Base-by-base conservation (phyloP, 1,140 invertebrate species). In the Manduca sexta region DNA sequence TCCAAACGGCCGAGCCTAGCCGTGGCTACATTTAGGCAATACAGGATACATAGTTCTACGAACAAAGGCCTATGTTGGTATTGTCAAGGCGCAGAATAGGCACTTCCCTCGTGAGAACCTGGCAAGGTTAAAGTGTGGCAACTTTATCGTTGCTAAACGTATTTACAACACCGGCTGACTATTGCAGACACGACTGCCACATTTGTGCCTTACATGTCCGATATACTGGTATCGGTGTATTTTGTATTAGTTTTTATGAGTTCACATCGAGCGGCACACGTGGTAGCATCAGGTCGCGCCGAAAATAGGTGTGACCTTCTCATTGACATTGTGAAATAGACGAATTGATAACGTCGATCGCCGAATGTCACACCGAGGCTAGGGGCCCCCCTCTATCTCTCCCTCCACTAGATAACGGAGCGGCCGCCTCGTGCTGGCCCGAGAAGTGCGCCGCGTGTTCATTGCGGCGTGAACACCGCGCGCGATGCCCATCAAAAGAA, bases 261-360 rank as follows among this genome's bases (percentile, higher is more conserved):
- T 30, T 46, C 41, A 6, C 14, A 39, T 58, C 26, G 10, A n/a
- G 41, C 41, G 30, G 56, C 47, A 67, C 64, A 67, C 58, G 62
- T 73, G 63, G 68, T 67, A 59, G 63, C 54, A 57, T 60, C 47
- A 35, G 45, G 55, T 54, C 61, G 52, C 58, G 60, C 64, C 75
- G 61, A 79, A 81, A 79, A 81, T 79, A 79, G 65, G 64, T 60
- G 69, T 77, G 82, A 80, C 82, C 82, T 85, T 85, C 79, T 83
- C 79, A 83, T 83, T 85, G 82, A 85, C 82, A 85, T 85, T 85
- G 82, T 85, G 79, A 85, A 85, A 85, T 84, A 84, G 77, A 78
- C 74, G 64, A 77, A 63, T 69, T 85, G 82, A 83, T 85, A 85
- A 83, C 78, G 60, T 68, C 72, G 79, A 80, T 74, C 73, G 65